phyloP scores from a whole-genome alignment of 2,797 vertebrate species.

The Tenualosa thibaudeaui region DNA sequence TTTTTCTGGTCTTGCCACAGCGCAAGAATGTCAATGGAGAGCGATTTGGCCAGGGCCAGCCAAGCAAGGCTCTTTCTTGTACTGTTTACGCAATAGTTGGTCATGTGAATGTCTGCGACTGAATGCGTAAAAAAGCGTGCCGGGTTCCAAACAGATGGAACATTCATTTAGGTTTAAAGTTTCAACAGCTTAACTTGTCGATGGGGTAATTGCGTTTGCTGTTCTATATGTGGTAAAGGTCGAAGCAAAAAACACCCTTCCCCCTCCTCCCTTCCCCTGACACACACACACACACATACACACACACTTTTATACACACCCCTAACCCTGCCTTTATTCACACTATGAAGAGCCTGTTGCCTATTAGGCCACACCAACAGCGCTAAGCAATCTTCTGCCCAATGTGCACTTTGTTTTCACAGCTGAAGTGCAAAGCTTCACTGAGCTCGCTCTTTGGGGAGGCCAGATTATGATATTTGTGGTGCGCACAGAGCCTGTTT shows the following conservation, averaged over 20 bases:
- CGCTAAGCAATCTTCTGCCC: constrained; percentile 34
- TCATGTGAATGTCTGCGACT: constrained; percentile 15
- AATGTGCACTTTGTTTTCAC: constrained; percentile 50
- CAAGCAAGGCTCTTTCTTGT: neutral
- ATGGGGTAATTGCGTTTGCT: constrained; percentile 43
- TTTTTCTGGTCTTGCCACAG: neutral
- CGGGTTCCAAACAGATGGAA: constrained; percentile 41
- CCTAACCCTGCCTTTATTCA: neutral
- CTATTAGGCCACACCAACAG: constrained; percentile 44
- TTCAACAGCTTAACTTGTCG: constrained; percentile 39
- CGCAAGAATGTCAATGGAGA: neutral
- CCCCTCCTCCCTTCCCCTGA: constrained; percentile 1
- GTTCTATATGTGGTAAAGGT: constrained; percentile 44
- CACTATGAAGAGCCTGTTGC: constrained; percentile 36
- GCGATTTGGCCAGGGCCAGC: neutral
- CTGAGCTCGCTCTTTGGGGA: constrained; percentile 23
- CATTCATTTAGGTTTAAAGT: constrained; percentile 38
- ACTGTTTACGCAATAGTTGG: neutral
- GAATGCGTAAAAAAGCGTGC: constrained; percentile 8
- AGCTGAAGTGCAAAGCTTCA: constrained; percentile 49
- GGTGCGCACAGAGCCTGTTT: constrained; percentile 47
- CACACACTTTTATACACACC: neutral
- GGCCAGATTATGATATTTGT: constrained; percentile 42
- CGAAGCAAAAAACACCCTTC: constrained; percentile 32
- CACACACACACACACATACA: neutral